Percentiles rank a stretch among this genome's conserved stretches.
phyloP scores from a whole-genome alignment of 2,113 vertebrate genomes.

The Protobothrops mucrosquamatus region DNA sequence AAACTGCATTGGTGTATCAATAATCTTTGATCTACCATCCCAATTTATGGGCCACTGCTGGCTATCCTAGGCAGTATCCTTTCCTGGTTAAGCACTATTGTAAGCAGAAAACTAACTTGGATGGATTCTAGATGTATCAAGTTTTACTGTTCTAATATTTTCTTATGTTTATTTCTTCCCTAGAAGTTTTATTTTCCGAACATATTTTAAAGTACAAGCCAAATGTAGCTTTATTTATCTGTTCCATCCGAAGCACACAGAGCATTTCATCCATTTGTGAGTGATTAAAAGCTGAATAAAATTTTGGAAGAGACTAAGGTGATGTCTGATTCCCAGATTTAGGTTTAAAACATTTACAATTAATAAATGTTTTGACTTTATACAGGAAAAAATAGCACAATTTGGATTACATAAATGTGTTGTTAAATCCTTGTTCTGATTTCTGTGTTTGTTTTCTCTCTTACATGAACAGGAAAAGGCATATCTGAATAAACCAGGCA shows the following conservation, averaged over 20 bases:
- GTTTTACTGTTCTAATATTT: background rate
- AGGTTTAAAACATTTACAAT: background rate
- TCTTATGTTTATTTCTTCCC: background rate
- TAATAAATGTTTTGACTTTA: constrained; percentile 17
- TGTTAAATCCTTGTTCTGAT: background rate
- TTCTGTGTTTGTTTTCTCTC: background rate
- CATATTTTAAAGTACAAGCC: background rate
- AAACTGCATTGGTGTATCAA: background rate
- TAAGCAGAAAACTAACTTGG: background rate
- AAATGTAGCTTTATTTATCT: background rate
- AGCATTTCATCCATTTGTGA: background rate
- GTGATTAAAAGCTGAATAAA: background rate
- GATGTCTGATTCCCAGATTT: background rate
- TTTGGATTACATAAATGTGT: background rate
- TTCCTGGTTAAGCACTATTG: background rate
- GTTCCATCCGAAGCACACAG: background rate
- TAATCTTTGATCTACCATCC: background rate
- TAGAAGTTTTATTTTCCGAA: background rate
- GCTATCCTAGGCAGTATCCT: background rate
- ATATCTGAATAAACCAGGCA: constrained; percentile 56
- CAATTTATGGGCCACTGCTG: background rate
- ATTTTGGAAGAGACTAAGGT: background rate
- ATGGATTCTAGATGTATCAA: background rate
- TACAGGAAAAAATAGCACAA: constrained; percentile 18
- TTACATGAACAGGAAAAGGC: background rate